Base-by-base conservation (phyloP, 2,797 vertebrate species). In the Calcarius lapponicus region DNA sequence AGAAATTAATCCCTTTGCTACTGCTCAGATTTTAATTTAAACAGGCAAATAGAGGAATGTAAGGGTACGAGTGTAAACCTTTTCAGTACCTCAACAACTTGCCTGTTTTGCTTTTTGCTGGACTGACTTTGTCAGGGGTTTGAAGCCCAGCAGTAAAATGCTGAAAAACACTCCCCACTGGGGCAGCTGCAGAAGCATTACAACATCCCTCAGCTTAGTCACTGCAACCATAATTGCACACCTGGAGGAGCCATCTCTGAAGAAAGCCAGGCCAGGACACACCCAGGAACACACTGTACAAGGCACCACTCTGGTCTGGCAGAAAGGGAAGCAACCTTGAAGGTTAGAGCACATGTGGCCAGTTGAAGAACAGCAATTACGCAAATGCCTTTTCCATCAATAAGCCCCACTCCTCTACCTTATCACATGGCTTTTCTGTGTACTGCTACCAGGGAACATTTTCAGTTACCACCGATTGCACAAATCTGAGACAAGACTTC, bases 151-250 rank as follows among this genome's bases (percentile, higher is more conserved):
- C 19, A 89, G 64, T 64, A 85, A 89, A 93, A 34, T n/a, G 48
- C 61, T 78, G 80, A 78, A 92, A 74, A 73, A 11, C 40, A 31
- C 32, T 92, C 82, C 11, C 42, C 21, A 40, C 31, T 18, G 36
- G 31, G 20, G 26, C 51, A 87, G 32, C 45, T 81, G 31, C 58
- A 54, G 36, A 66, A 65, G 47, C 32, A 31, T 88, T 69, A 40
- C 57, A 88, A 69, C 85, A 88, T 40, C 17, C n/a, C 38, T 75
- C 56, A 56, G 38, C 47, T 92, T 94, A 95, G 70, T 83, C 80
- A 96, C 32, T 78, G 62, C 36, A 51, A 25, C 50, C 6, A 2
- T 66, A 85, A 87, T 62, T 89, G 85, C 81, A 85, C 74, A 83
- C 53, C 53, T 73, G n/a, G 24, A 78, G 17, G n/a, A 93, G 43